Evolutionary conservation across 2,888 invertebrate genomes (phyloP), one percentile per base, ranked within the genome.

Genomic region (Fissipunctia ypsillon): DNA sequence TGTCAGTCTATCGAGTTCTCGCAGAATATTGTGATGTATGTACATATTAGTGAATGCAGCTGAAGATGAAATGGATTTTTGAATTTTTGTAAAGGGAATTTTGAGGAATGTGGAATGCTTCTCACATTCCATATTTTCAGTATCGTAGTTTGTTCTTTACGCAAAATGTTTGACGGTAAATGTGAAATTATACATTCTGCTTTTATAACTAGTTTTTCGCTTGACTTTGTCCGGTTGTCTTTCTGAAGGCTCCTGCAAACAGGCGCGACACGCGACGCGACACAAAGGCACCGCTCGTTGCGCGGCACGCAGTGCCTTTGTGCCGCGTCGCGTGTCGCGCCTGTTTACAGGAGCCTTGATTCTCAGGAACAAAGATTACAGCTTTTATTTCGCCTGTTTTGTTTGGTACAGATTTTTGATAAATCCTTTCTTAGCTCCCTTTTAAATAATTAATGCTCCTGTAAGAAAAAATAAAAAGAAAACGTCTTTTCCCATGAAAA

Each of bases 1-100:
- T 52, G 43, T 28, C 41, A 45, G 35, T 22, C 45, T 69, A 78
- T 78, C 45, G 57, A 52, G 45, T 83, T 69, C 7, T 22, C 57
- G 54, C 38, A 12, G 22, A 52, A 48, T 25, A 28, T 43, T 25
- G 22, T 43, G 35, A 65, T 35, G 10, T 25, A 38, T 69, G 38
- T 22, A n/a, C n/a, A n/a, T n/a, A 22, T 59, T 25, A 9, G 10
- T 31, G 43, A 54, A 35, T 35, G 16, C 22, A 43, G 1, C 5
- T 25, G 19, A 45, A 38, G 10, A 22, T 63, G 7, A 28, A 22
- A 22, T 16, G 31, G 16, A 59, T 50, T 57, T 16, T n/a, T 12
- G 35, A 60, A 22, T 43, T 19, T 25, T 52, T 22, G 22, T 1
- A 2, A 12, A 25, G 16, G 7, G 16, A 10, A 22, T 50, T 38